These are phyloP conservation scores for Trichogramma dendrolimi DNA, from an alignment of 2,888 invertebrate genomes.

Conservation along the genomic window DNA sequence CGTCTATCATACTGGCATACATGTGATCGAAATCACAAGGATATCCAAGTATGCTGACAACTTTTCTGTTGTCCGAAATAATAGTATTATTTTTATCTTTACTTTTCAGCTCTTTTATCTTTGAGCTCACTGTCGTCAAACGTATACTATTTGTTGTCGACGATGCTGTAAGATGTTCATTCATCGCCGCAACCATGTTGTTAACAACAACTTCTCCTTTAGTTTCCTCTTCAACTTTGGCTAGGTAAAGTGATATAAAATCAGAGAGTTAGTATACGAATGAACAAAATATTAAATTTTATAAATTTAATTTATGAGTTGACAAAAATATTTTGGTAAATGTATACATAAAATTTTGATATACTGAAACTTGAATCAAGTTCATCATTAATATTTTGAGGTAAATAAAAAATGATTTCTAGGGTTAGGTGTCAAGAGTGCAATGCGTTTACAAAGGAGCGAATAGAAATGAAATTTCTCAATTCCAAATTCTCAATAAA, in stretches of 20 bases:
- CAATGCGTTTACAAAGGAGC: too few relatives aligned
- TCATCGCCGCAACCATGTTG: constrained; percentile 53
- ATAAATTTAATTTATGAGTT: too few relatives aligned
- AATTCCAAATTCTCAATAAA: too few relatives aligned
- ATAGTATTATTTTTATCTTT: constrained; percentile 24
- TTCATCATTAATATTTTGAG: too few relatives aligned
- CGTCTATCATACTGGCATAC: constrained; percentile 62
- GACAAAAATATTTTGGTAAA: too few relatives aligned
- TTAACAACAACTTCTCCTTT: constrained; percentile 32
- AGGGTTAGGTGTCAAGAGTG: too few relatives aligned
- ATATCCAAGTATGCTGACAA: constrained; percentile 57
- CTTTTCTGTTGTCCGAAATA: constrained; percentile 32
- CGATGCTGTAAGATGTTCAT: constrained; percentile 48
- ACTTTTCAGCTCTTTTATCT: constrained; percentile 26
- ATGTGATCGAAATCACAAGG: constrained; percentile 67
- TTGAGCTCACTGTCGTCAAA: constrained; percentile 33
- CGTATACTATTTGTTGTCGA: constrained; percentile 39
- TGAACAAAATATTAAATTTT: too few relatives aligned
- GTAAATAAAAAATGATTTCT: too few relatives aligned
- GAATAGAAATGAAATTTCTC: too few relatives aligned
- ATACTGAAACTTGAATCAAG: too few relatives aligned
- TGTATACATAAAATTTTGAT: too few relatives aligned
- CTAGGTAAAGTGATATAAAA: not conserved
- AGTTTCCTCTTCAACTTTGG: constrained; percentile 25
- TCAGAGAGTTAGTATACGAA: not conserved